Base-by-base conservation (phyloP, 64 coral and sea anemone species). In the Pocillopora damicornis region DNA sequence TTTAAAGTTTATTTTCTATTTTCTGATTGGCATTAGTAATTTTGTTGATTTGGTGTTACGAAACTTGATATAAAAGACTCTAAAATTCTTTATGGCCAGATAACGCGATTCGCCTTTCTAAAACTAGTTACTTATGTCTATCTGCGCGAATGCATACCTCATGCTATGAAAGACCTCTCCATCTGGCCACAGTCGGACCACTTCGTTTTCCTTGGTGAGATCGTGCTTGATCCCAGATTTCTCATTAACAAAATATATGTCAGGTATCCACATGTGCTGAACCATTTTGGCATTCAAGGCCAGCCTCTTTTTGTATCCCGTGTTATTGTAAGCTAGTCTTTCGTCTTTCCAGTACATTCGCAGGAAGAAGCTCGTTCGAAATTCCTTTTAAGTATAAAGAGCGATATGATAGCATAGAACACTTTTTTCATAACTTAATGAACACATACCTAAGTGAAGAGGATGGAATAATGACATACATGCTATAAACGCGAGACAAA, bases 251-350 rank as follows among this genome's bases (percentile, higher is more conserved):
- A 96, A 96, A 38, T 96, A 96, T 7, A 96, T 96, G 63, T 96
- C 94, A 22, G 94, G 94, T 78, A 96, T 96, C 94, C 94, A 96
- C 94, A 96, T 96, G 25, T 96, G 87, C 60, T 93, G 85, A 12
- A 96, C 94, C 94, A 96, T 96, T 78, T 90, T 93, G 7, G 94
- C 94, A 58, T 96, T 96, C 15, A 96, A 83, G 0, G 94, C 94
- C 30, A 96, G 88, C 15, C 94, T 72, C 61, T 96, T 96, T 63
- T 90, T 90, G 77, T 96, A 96, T 1, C 94, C 94, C 14, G 94
- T 93, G 42, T 96, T 84, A 1, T 69, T 74, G 64, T 96, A 96
- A 1, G 94, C 87, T 56, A 96, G 63, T 25, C 94, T 76, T 9
- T 88, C 83, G 59, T 96, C 94, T 45, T 91, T 58, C 94, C 94